Evolutionary conservation across 2,888 invertebrate species (phyloP), one percentile per base, ranked within the genome.

Genomic region (Chaitophorus viminalis): DNA sequence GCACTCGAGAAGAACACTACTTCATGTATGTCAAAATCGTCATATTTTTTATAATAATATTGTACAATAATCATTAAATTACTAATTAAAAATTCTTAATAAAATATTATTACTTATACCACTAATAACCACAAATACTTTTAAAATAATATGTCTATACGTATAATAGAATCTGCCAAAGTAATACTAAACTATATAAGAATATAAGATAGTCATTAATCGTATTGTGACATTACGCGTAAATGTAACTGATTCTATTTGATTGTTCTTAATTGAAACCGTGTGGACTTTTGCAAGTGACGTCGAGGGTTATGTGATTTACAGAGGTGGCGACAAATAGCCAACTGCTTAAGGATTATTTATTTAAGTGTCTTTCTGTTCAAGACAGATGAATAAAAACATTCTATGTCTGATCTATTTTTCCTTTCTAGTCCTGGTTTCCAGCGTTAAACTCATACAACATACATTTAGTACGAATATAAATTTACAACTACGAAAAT

Each of bases 301-400:
- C 87, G 81, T 74, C 31, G 81, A 87, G 87, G 52, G 74, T 46
- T 39, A 31, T 39, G 81, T 87, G 87, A 87, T 87, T 87, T 87
- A 87, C 81, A 74, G 81, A 81, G 65, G 74, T 39, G 60, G 39
- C 87, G 79, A 87, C 60, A 79, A 81, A 86, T 72, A 72, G 54
- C 78, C 72, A 29, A 86, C 86, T 86, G 29, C 70, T 86, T 72
- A 36, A 78, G 72, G 65, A 87, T 75, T 79, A 87, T 74, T 81
- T 81, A 72, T 87, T 81, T 74, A 75, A 81, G 81, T 81, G 87
- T 75, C 74, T 31, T 46, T 65, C 87, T 87, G 87, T 87, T 46
- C 65, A 39, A 79, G 87, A 87, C 87, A 87, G 87, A 29, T 25
- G 65, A 39, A 60, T 60, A 74, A 65, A 72, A 87, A 65, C 72